These are phyloP conservation scores for Lagria hirta DNA, from an alignment of 2,888 invertebrate species.

Conservation along the genomic window DNA sequence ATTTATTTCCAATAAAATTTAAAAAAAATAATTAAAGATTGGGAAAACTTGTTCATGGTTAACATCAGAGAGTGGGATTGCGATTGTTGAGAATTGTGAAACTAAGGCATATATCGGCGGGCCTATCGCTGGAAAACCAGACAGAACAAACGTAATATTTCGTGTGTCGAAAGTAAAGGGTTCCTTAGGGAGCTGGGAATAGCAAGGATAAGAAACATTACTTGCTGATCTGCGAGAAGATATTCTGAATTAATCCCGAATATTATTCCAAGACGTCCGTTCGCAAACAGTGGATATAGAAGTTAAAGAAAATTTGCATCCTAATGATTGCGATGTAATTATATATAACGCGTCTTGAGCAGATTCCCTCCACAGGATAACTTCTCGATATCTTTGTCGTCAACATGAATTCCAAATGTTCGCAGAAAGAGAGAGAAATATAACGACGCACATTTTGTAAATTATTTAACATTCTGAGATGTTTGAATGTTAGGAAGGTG, in stretches of 20 bases:
- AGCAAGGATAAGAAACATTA: constrained; percentile 48
- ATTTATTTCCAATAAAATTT: too few species aligned
- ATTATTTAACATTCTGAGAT: constrained; percentile 24
- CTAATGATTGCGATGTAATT: constrained; percentile 52
- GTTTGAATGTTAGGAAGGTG: constrained; percentile 46
- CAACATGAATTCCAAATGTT: constrained; percentile 10
- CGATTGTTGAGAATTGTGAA: constrained; percentile 14
- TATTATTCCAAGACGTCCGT: constrained; percentile 49
- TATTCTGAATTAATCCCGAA: constrained; percentile 53
- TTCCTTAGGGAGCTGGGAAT: constrained; percentile 43
- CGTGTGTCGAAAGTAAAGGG: constrained; percentile 49
- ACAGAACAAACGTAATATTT: constrained; percentile 48
- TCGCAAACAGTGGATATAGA: constrained; percentile 51
- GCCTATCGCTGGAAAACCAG: constrained; percentile 26
- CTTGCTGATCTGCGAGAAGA: constrained; percentile 52
- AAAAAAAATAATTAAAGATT: too few species aligned
- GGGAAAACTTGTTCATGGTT: constrained; percentile 10
- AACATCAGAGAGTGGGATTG: constrained; percentile 10
- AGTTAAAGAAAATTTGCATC: constrained; percentile 54
- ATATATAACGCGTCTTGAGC: constrained; percentile 42
- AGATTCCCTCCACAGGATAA: constrained; percentile 13
- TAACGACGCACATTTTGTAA: constrained; percentile 19
- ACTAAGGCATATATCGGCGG: constrained; percentile 19
- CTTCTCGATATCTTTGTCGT: constrained; percentile 8
- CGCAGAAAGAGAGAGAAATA: constrained; percentile 21